Base-by-base conservation (phyloP, 1,140 invertebrate genomes). In the Coptotermes formosanus region DNA sequence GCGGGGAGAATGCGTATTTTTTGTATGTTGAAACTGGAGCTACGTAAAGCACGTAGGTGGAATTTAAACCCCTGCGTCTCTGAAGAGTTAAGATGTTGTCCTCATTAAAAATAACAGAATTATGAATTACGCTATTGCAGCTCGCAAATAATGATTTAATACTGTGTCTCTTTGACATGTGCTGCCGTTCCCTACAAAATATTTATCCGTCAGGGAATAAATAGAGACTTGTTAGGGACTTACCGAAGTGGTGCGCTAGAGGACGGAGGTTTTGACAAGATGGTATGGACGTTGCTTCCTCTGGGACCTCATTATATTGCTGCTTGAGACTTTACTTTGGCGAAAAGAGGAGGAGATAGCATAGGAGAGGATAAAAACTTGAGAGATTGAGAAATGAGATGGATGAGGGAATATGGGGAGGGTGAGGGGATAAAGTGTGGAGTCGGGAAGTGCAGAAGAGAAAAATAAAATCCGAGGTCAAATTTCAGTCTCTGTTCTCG, bases 361-460 rank as follows among this genome's bases (percentile, higher is more conserved):
- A 30, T 6, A 30, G n/a, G n/a, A 75, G 64, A 30, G n/a, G 59
- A 75, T 75, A 75, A 75, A 75, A 75, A 30, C 64, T 64, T 6
- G 16, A 75, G 64, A 75, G 64, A 75, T 75, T 75, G 64, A 75
- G 64, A 75, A 75, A 75, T 75, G 84, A 87, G 83, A 86, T 32
- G 85, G 88, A 85, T 48, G 16, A 48, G 48, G 48, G 9, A 16
- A 16, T 48, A 48, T 48, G 7, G 45, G 82, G 59, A 88, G 85
- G 82, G 86, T 64, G 89, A 88, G 88, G 88, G 88, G 88, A 89
- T 86, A 87, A 87, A 84, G 88, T 83, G 86, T 55, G 52, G 86
- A 82, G 55, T 82, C 16, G 43, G 59, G 64, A 30, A 87, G 11
- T 32, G 55, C 25, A 75, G 82, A 55, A 85, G 23, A 83, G 48